These are phyloP conservation scores for Neria commutata DNA, from an alignment of 2,888 invertebrate species.

Conservation along the genomic window DNA sequence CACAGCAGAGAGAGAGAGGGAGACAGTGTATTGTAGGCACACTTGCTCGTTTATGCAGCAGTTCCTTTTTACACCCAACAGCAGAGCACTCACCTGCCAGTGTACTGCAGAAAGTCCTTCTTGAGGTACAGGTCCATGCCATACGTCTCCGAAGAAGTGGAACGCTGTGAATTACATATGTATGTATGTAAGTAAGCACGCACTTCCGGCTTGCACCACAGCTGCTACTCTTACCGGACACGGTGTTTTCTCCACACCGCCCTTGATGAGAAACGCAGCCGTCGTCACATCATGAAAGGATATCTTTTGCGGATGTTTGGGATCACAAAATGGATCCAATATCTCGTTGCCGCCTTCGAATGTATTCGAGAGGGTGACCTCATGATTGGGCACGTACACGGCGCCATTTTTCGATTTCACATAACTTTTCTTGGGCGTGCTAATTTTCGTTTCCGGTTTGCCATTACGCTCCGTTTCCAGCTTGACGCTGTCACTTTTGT, in stretches of 20 bases:
- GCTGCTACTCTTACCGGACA: constrained; percentile 72
- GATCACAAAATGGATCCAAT: constrained; percentile 68
- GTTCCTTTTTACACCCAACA: not conserved
- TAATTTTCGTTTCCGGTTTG: not conserved
- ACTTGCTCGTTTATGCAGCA: no score
- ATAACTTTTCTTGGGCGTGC: not conserved
- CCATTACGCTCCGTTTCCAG: not conserved
- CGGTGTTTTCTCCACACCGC: constrained; percentile 82
- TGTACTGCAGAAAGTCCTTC: constrained; percentile 91
- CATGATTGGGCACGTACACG: not conserved
- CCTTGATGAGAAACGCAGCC: constrained; percentile 86
- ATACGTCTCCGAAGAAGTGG: constrained; percentile 77
- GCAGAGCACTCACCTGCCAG: constrained; percentile 78
- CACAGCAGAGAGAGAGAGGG: no score
- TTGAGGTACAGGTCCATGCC: constrained; percentile 91
- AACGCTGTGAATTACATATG: constrained; percentile 67
- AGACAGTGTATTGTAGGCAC: no score
- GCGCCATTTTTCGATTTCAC: not conserved
- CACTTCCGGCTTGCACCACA: not conserved
- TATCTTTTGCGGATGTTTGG: constrained; percentile 72
- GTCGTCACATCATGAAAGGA: constrained; percentile 87
- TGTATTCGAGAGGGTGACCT: not conserved
- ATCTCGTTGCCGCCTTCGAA: constrained; percentile 40
- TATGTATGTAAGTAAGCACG: not conserved
- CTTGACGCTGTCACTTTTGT: not conserved